A percentile compares a stretch with the other conserved stretches of the same genome.
Evolutionary conservation across 2,797 vertebrate species (phyloP).

Genomic region (Aythya fuligula): DNA sequence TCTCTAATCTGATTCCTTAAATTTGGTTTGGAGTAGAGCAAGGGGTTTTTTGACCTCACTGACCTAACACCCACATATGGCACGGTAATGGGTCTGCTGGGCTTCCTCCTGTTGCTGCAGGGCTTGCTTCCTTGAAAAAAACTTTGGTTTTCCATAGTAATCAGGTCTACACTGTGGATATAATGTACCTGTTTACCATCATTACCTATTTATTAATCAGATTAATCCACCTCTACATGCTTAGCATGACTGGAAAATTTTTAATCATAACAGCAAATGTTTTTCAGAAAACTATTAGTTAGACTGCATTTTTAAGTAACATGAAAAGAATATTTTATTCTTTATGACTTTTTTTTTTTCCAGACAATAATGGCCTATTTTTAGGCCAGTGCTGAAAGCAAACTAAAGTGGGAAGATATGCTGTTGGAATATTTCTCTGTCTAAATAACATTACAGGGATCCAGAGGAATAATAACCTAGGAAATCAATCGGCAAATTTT

Average conservation of each 20-base stretch:
- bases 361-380: conserved; percentile 4
- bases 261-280: background rate
- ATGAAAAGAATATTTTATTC: conserved; percentile 10
- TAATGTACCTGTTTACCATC: conserved; percentile 7
- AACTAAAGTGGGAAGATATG: conserved; percentile 11
- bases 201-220: conserved; percentile 21
- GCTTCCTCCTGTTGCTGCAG: background rate
- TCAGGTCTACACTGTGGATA: background rate
- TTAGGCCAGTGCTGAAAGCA: conserved; percentile 27
- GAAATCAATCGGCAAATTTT: conserved; percentile 57
- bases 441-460: conserved; percentile 45
- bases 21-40: background rate
- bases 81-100: background rate
- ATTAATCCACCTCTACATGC: background rate
- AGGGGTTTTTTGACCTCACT: conserved; percentile 5
- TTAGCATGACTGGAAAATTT: background rate
- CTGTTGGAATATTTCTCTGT: conserved; percentile 43
- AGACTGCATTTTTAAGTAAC: background rate
- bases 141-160: background rate
- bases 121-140: background rate
- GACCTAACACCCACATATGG: conserved; percentile 6
- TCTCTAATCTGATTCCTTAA: background rate
- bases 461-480: background rate
- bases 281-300: background rate
- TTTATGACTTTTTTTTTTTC: background rate